Percentiles rank a stretch among this genome's conserved stretches.
phyloP scores from a whole-genome alignment of 1,140 invertebrate species.

The Drosophila repleta region DNA sequence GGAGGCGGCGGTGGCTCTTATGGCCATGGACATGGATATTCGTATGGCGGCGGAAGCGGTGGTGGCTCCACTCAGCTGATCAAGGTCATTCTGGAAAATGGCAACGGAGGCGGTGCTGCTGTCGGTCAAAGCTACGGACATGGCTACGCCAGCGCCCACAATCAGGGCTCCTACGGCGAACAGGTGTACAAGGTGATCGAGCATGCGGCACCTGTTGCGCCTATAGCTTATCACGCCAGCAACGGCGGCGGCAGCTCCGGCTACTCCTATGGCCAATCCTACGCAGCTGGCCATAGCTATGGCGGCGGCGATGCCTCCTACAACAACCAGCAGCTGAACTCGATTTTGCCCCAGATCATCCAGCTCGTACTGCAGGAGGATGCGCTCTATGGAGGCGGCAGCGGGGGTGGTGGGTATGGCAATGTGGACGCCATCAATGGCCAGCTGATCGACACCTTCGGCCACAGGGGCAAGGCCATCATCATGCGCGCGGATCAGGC shows the following conservation, averaged over 20 bases:
- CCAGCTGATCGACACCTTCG: conserved; percentile 64
- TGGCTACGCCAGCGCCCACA: conserved; percentile 35
- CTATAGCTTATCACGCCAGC: conserved; percentile 48
- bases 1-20: conserved; percentile 9
- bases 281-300: conserved; percentile 63
- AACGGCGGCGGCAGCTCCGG: conserved; percentile 33
- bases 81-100: conserved; percentile 69
- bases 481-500: conserved; percentile 64
- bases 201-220: conserved; percentile 40
- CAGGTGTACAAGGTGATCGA: conserved; percentile 74
- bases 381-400: conserved; percentile 33
- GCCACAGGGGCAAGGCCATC: conserved; percentile 63
- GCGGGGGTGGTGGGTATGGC: conserved; percentile 41
- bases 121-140: conserved; percentile 40
- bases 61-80: conserved; percentile 62
- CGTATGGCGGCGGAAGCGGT: conserved; percentile 10
- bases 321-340: conserved; percentile 51
- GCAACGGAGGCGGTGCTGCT: conserved; percentile 29
- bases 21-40: conserved; percentile 19
- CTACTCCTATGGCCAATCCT: conserved; percentile 58
- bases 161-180: conserved; percentile 38
- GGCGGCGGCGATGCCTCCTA: conserved; percentile 43
- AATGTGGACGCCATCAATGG: conserved; percentile 63
- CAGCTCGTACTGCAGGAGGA: conserved; percentile 74
- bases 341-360: conserved; percentile 72